Evolutionary conservation across 1,140 invertebrate genomes (phyloP).

Genomic region (Cydia fagiglandana): DNA sequence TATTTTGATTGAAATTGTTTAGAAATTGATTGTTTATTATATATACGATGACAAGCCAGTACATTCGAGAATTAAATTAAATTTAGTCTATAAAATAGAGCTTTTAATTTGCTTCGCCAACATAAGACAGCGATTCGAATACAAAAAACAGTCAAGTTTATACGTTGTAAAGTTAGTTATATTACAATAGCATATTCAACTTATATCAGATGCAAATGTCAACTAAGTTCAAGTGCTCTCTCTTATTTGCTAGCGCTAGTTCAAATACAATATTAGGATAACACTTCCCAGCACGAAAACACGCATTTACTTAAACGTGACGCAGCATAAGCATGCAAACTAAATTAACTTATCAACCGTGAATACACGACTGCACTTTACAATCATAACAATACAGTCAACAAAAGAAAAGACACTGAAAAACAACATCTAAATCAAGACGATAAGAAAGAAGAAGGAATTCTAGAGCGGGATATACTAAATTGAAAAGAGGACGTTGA

Average conservation of each 20-base stretch:
- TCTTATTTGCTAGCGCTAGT: background rate
- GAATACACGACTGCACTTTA: conserved; percentile 19
- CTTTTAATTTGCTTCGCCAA: background rate
- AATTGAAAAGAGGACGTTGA: background rate
- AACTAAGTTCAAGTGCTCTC: conserved; percentile 14
- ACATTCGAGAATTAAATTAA: background rate
- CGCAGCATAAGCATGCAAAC: conserved; percentile 41
- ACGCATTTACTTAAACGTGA: conserved; percentile 34
- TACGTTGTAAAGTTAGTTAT: too few species aligned
- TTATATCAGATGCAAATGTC: conserved; percentile 1
- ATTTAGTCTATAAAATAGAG: background rate
- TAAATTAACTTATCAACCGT: conserved; percentile 56
- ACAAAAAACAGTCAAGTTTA: too few species aligned
- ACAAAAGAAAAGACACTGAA: conserved; percentile 16
- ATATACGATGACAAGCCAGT: background rate
- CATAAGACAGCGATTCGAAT: background rate
- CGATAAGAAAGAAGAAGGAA: background rate
- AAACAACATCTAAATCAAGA: background rate
- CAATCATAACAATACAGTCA: conserved; percentile 39
- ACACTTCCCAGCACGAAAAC: conserved; percentile 20
- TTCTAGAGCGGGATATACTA: background rate
- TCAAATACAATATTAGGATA: conserved; percentile 27
- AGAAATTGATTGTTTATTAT: background rate
- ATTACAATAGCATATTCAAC: too few species aligned
- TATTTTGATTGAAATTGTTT: background rate